Base-by-base conservation (phyloP, 2,888 invertebrate genomes). In the Cryptus viduatorius region DNA sequence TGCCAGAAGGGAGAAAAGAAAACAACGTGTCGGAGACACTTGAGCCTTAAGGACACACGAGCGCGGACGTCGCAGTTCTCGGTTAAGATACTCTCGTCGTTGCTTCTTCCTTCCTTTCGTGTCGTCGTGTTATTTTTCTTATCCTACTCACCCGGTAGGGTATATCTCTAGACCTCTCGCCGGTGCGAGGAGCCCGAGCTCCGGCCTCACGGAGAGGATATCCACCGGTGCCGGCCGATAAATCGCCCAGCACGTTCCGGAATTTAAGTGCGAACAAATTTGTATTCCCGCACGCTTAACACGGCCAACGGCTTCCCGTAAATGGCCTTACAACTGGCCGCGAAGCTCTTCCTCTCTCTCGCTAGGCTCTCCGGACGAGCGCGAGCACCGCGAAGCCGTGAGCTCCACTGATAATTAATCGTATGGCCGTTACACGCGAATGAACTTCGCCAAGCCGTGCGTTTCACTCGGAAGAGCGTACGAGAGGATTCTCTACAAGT, bases 221-320 rank as follows among this genome's bases (percentile, higher is more conserved):
- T 83, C 72, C 82, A 80, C 72, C 85, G 83, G 65, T 89, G 42
- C 42, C 16, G 67, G 61, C 65, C 83, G 82, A 90, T 91, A 91
- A 91, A 92, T 91, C 88, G 86, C 79, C 76, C 72, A 76, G 86
- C 86, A 83, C 86, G 85, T 87, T 76, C 84, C 86, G 91, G 92
- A 93, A 93, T 93, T 93, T 91, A 91, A 93, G 92, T 92, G 93
- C 91, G 90, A 93, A 93, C 92, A 91, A 93, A 93, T 93, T 93
- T 93, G 93, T 92, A 92, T 90, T 90, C 90, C 86, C 90, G 88
- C 89, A 87, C 91, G 91, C 88, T 91, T 91, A 93, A 61, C 92
- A 93, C 90, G 92, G 88, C 86, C 90, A 90, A 87, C 89, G 89
- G 88, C 90, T 88, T 87, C 87, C 92, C 92, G 90, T 93, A 93